A percentile compares a stretch with the other conserved stretches of the same genome.
These are phyloP conservation scores for Tuta absoluta DNA, from an alignment of 2,888 invertebrate species.

Conservation along the genomic window DNA sequence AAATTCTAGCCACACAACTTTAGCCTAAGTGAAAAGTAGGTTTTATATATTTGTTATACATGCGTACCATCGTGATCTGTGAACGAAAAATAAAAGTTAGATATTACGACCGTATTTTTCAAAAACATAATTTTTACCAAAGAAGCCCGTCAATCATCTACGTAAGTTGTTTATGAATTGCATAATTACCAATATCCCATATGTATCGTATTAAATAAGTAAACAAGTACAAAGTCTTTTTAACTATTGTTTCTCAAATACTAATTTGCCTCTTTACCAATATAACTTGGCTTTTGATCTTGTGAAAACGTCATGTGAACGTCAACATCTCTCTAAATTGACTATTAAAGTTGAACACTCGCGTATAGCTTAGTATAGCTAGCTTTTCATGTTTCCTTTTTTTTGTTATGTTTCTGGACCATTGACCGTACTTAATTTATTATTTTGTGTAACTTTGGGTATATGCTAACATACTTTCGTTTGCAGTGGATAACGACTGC, in stretches of 20 bases:
- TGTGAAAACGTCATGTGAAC: background rate
- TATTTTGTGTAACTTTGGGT: no score
- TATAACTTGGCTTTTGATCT: background rate
- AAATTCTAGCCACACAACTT: constrained; percentile 7
- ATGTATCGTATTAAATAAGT: background rate
- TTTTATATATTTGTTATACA: background rate
- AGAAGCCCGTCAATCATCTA: no score
- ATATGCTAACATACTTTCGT: no score
- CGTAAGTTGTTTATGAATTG: background rate
- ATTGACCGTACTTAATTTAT: no score
- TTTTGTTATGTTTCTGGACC: no score
- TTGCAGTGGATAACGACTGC: no score
- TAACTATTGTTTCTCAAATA: background rate
- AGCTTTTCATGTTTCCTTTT: no score
- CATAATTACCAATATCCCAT: background rate
- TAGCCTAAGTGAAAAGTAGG: constrained; percentile 4
- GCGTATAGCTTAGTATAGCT: no score
- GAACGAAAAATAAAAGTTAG: background rate
- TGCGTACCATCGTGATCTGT: constrained; percentile 12
- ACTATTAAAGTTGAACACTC: no score
- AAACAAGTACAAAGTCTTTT: background rate
- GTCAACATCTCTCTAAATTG: no score
- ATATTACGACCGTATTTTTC: background rate
- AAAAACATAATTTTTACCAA: background rate
- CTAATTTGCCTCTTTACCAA: background rate